Evolutionary conservation across 92 coral and sea anemone genomes (phyloP).

Genomic region (Porites evermanni): DNA sequence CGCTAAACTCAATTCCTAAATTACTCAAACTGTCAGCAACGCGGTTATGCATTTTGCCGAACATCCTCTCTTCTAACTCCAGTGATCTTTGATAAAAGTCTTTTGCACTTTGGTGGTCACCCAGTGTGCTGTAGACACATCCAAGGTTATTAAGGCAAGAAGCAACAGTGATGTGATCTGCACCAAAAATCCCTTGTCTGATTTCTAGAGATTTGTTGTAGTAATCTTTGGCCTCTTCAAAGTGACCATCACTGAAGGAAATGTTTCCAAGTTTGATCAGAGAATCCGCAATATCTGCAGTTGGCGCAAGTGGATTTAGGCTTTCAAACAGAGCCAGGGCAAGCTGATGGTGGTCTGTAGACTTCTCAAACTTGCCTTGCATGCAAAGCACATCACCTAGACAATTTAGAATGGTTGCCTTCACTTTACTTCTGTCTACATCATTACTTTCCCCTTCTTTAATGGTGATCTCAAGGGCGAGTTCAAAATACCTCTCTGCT

Average conservation of each 20-base stretch:
- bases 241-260: neutral
- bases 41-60: neutral
- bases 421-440: neutral
- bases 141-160: constrained; percentile 23
- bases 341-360: neutral
- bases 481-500: neutral
- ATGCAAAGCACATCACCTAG: neutral
- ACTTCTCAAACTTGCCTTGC: neutral
- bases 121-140: neutral
- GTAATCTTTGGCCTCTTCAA: constrained; percentile 6
- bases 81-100: constrained; percentile 15
- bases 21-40: constrained; percentile 13
- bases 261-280: constrained; percentile 21
- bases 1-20: constrained; percentile 16
- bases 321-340: neutral
- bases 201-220: neutral
- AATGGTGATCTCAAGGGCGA: neutral
- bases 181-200: constrained; percentile 5
- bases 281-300: constrained; percentile 21
- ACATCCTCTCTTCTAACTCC: neutral
- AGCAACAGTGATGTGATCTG: neutral
- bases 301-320: neutral
- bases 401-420: neutral
- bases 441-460: neutral
- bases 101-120: constrained; percentile 5